A percentile compares a stretch with the other conserved stretches of the same genome.
These are phyloP conservation scores for Eudemis profundana DNA, from an alignment of 2,888 invertebrate genomes.

Conservation along the genomic window DNA sequence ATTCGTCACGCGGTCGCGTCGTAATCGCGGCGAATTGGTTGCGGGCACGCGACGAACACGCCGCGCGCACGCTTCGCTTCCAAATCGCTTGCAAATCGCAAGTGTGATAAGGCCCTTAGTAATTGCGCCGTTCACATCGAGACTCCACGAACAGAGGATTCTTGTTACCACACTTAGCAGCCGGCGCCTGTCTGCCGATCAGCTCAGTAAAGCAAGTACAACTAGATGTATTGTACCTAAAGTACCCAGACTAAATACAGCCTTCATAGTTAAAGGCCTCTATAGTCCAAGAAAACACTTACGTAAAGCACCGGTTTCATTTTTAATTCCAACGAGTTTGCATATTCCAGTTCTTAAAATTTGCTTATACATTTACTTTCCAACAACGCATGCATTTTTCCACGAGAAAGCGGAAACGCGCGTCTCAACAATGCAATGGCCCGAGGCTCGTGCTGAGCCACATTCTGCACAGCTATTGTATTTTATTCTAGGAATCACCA, in stretches of 20 bases:
- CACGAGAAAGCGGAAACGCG: slow-evolving; percentile 84
- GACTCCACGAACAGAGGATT: slow-evolving; percentile 69
- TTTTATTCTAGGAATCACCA: slow-evolving; percentile 73
- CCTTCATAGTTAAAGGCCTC: background rate
- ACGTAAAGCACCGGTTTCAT: slow-evolving; percentile 1
- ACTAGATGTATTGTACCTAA: slow-evolving; percentile 16
- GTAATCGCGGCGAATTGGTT: too few relatives aligned
- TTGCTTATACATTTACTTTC: slow-evolving; percentile 71
- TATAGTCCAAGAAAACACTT: background rate
- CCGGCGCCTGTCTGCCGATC: slow-evolving; percentile 47
- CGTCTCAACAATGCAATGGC: slow-evolving; percentile 76
- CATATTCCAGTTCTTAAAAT: slow-evolving; percentile 55
- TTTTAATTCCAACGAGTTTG: slow-evolving; percentile 7
- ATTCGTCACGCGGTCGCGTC: too few relatives aligned
- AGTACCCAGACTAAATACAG: background rate
- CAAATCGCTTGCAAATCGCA: too few relatives aligned
- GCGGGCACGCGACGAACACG: too few relatives aligned
- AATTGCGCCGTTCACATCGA: slow-evolving; percentile 63
- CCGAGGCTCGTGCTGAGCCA: slow-evolving; percentile 71
- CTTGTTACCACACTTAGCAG: slow-evolving; percentile 60
- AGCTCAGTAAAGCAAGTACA: slow-evolving; percentile 18
- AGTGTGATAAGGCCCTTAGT: slow-evolving; percentile 52
- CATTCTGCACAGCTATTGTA: slow-evolving; percentile 75
- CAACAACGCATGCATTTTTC: slow-evolving; percentile 81
- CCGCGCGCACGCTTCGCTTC: too few relatives aligned